phyloP scores from a whole-genome alignment of 2,888 invertebrate genomes.

The Apodemia mormo region DNA sequence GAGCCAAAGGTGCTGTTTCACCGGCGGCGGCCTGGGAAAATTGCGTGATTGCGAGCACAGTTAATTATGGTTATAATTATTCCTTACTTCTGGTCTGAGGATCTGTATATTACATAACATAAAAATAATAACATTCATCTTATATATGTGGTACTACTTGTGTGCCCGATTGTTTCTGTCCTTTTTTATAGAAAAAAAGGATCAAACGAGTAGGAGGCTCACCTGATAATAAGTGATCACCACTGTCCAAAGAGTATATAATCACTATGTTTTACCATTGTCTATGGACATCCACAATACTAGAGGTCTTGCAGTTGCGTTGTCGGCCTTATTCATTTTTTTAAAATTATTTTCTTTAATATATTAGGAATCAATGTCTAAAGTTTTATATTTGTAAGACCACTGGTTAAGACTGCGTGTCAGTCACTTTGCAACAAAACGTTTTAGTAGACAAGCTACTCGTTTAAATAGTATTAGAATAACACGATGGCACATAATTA shows the following conservation, averaged over 20 bases:
- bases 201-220: too few species aligned
- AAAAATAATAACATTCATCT: not conserved
- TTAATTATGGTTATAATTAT: slow-evolving; percentile 24
- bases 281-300: too few species aligned
- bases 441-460: not conserved
- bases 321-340: too few species aligned
- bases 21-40: slow-evolving; percentile 41
- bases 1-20: slow-evolving; percentile 34
- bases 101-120: slow-evolving; percentile 3
- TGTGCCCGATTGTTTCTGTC: too few species aligned
- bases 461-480: not conserved
- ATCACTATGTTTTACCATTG: too few species aligned
- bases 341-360: too few species aligned
- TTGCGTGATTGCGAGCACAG: slow-evolving; percentile 33
- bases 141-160: not conserved
- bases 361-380: not conserved
- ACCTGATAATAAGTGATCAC: too few species aligned
- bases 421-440: not conserved
- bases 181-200: too few species aligned
- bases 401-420: not conserved
- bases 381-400: not conserved
- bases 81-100: not conserved
- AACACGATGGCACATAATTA: not conserved
- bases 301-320: too few species aligned
- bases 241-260: too few species aligned